Evolutionary conservation across 2,113 vertebrate genomes (phyloP).

Genomic region (Cyphomyrus plagiostoma): DNA sequence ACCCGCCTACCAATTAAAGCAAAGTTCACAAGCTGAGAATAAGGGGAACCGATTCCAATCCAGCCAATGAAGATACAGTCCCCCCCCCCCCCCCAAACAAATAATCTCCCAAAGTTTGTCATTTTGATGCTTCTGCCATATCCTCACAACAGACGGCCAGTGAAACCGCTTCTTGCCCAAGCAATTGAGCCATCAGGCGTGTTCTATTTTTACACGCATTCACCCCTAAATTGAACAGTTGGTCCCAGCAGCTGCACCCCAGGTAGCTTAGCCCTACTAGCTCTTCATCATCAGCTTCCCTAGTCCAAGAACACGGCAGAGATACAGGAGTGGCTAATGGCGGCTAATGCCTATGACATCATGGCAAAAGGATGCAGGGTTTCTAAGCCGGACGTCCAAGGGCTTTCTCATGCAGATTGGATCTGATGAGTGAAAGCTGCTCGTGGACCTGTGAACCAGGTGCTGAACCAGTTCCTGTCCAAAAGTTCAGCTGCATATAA

Average conservation of each 20-base stretch:
- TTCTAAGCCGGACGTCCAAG: neutral
- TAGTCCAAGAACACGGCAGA: neutral
- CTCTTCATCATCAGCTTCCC: neutral
- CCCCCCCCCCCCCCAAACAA: neutral
- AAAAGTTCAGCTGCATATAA: neutral
- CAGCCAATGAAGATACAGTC: neutral
- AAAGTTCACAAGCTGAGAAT: neutral
- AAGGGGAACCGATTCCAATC: neutral
- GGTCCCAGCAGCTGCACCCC: neutral
- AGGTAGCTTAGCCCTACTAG: neutral
- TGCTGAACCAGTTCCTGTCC: neutral
- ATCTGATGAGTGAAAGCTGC: neutral
- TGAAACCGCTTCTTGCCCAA: neutral
- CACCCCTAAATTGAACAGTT: slow-evolving; percentile 5
- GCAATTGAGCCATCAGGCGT: neutral
- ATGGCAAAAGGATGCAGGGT: neutral
- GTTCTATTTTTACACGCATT: neutral
- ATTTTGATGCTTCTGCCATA: neutral
- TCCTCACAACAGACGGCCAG: neutral
- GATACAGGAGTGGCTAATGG: neutral
- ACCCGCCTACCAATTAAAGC: neutral
- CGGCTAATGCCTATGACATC: neutral
- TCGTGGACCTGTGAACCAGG: neutral
- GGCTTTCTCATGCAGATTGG: neutral
- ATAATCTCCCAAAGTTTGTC: neutral